Evolutionary conservation across 1,140 invertebrate species (phyloP).

Genomic region (Pachypsylla venusta): DNA sequence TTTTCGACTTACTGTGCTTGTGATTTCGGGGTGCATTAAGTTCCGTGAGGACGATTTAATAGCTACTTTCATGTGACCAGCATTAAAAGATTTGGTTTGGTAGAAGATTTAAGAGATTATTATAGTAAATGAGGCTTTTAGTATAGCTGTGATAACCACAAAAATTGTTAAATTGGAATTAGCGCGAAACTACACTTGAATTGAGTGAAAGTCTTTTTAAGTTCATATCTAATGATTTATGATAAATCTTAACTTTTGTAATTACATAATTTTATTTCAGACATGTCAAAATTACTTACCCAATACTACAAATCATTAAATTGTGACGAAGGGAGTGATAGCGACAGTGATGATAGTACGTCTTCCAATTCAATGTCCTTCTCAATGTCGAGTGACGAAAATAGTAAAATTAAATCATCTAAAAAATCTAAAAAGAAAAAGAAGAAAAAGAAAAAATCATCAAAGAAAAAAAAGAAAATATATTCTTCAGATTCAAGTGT

Average conservation of each 20-base stretch:
- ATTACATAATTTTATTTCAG: background rate
- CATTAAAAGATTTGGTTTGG: too few species aligned
- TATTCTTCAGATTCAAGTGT: conserved; percentile 15
- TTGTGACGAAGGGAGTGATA: conserved; percentile 30
- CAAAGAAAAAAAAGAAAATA: conserved; percentile 17
- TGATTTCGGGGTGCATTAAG: too few species aligned
- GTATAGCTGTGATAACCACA: background rate
- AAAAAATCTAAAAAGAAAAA: conserved; percentile 5
- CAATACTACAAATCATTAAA: background rate
- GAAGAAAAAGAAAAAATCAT: conserved; percentile 13
- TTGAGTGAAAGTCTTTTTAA: background rate
- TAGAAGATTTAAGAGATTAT: too few species aligned
- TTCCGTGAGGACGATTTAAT: too few species aligned
- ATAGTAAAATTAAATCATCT: conserved; percentile 11
- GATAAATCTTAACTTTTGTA: too few species aligned
- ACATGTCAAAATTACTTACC: background rate
- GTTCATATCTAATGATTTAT: background rate
- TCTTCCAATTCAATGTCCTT: background rate
- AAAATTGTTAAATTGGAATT: background rate
- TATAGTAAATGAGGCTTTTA: too few species aligned
- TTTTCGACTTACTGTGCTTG: too few species aligned
- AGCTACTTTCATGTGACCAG: too few species aligned
- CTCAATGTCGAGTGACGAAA: conserved; percentile 18
- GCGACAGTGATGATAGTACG: conserved; percentile 30
- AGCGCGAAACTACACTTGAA: too few species aligned